A percentile compares a stretch with the other conserved stretches of the same genome.
phyloP scores from a whole-genome alignment of 2,797 vertebrate species.

The Sebastiscus tertius region DNA sequence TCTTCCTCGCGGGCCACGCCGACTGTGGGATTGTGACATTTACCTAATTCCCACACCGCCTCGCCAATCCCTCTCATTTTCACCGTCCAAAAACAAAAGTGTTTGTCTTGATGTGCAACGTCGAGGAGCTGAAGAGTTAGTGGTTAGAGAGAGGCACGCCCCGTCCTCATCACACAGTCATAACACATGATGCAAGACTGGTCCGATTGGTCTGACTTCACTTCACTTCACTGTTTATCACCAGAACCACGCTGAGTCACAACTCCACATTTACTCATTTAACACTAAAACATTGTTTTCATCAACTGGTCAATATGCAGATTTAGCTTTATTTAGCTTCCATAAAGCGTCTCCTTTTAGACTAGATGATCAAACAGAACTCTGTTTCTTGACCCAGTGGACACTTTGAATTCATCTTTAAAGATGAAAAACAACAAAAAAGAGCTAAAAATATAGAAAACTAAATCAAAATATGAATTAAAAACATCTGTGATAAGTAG shows the following conservation, averaged over 20 bases:
- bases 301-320: not conserved
- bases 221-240: not conserved
- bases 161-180: constrained; percentile 43
- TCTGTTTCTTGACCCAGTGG: not conserved
- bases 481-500: too few species aligned
- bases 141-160: constrained; percentile 29
- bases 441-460: not conserved
- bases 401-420: not conserved
- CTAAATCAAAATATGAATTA: not conserved
- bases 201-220: constrained; percentile 53
- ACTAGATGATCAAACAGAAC: too few species aligned
- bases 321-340: not conserved
- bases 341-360: not conserved
- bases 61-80: constrained; percentile 77
- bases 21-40: constrained; percentile 86
- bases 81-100: constrained; percentile 81
- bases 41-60: constrained; percentile 83
- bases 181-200: constrained; percentile 74
- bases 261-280: not conserved
- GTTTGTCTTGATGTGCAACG: constrained; percentile 75
- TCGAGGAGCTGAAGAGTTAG: constrained; percentile 53
- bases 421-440: not conserved
- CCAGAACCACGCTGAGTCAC: not conserved
- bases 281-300: not conserved
- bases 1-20: constrained; percentile 59